Base-by-base conservation (phyloP, 2,113 vertebrate species). In the Charina bottae region DNA sequence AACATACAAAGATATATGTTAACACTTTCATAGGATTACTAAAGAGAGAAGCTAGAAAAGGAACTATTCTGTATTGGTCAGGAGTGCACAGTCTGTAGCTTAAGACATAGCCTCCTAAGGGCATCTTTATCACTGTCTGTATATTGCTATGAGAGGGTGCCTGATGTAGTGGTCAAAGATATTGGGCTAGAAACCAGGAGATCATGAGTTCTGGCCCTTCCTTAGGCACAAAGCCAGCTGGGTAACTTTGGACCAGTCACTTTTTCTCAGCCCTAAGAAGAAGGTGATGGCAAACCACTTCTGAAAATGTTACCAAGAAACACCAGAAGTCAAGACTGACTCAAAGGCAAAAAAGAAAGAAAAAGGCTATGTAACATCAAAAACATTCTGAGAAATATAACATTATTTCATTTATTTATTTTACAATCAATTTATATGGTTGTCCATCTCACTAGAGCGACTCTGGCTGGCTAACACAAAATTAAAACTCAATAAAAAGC, bases 281-380 rank as follows among this genome's bases (percentile, higher is more conserved):
- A 68, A 68, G n/a, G 12, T 9, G n/a, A 68, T n/a, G 1, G 4
- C 64, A 68, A 68, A 15, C 28, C 28, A 68, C 64, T 68, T 68
- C 28, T 68, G 64, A 68, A 68, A 68, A 68, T 68, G 12, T 33
- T 33, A 33, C 2, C n/a, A 64, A 64, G 62, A 64, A 64, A 28
- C 62, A 64, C 28, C n/a, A 33, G 1, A 68, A 68, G 4, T 68
- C 64, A 68, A 33, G 28, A 17, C 12, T 5, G 5, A 68, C 6
- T 33, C 28, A 68, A 68, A 68, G 64, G 13, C 62, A 64, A 64
- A 28, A 49, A 49, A 49, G 42, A 49, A 49, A 49, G 13, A 55
- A 64, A n/a, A n/a, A 13, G 62, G 12, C 1, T 68, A 59, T 85
- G 49, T 93, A 88, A 88, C 89, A 91, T 93, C 89, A 4, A 5